Percentiles rank a stretch among this genome's conserved stretches.
Conservation (phyloP, 2,797 vertebrate species). For the Rhadinocentrus ornatus region DNA sequence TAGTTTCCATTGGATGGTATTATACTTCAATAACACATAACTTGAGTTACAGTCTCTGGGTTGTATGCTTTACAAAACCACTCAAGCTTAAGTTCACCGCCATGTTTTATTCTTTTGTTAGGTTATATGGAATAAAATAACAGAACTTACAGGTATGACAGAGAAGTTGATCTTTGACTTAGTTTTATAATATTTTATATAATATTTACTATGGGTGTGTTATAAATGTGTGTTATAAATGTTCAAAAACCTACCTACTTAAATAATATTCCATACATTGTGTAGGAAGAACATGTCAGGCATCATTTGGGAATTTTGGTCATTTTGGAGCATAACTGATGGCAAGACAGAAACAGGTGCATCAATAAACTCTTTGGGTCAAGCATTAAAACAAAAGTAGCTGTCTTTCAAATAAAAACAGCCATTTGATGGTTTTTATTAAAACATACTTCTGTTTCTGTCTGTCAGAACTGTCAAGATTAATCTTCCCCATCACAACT, state of each 20-base stretch:
- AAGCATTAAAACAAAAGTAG: background rate
- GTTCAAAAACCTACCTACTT: background rate
- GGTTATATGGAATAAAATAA: background rate
- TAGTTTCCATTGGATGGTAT: conserved; percentile 45
- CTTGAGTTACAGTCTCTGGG: background rate
- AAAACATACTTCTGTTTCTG: too few species aligned
- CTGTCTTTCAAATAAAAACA: background rate
- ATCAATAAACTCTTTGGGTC: background rate
- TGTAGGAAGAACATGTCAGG: background rate
- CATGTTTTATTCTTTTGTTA: background rate
- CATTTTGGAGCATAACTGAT: background rate
- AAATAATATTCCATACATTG: background rate
- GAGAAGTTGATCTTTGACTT: background rate
- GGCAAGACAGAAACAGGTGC: background rate
- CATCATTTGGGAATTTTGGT: background rate
- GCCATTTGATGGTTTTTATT: background rate
- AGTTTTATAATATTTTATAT: background rate
- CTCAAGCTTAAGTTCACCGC: too few species aligned
- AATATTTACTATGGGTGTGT: too few species aligned
- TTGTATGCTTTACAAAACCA: background rate
- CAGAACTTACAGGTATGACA: background rate
- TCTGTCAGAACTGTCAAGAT: too few species aligned
- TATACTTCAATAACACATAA: conserved; percentile 36
- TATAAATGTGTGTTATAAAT: too few species aligned
- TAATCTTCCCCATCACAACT: too few species aligned